Evolutionary conservation across 2,888 invertebrate genomes (phyloP).

Genomic region (Deilephila porcellus): DNA sequence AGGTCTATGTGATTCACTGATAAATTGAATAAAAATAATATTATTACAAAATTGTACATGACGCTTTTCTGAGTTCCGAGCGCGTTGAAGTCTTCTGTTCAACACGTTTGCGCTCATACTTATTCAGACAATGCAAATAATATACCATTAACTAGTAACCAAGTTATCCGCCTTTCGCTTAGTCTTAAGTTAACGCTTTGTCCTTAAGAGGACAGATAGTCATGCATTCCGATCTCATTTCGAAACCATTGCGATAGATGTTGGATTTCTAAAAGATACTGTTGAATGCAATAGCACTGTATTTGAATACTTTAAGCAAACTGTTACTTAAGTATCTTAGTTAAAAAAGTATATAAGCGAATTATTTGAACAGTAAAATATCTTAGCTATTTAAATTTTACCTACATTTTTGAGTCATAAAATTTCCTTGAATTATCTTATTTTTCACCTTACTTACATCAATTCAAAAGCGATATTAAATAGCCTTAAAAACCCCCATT

Average conservation of each 20-base stretch:
- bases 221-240: slow-evolving; percentile 7
- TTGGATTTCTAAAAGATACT: neutral
- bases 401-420: too few species aligned
- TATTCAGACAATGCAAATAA: neutral
- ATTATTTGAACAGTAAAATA: too few species aligned
- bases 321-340: too few species aligned
- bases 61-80: slow-evolving; percentile 14
- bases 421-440: too few species aligned
- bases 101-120: slow-evolving; percentile 2
- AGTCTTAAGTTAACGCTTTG: neutral
- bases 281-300: neutral
- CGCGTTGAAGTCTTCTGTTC: slow-evolving; percentile 66
- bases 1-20: too few species aligned
- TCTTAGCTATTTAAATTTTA: too few species aligned
- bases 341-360: too few species aligned
- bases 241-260: neutral
- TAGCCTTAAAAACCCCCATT: too few species aligned
- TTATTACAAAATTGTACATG: too few species aligned
- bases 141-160: neutral
- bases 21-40: too few species aligned
- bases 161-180: slow-evolving; percentile 24
- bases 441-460: too few species aligned
- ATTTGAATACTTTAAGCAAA: neutral
- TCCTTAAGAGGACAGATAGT: slow-evolving; percentile 10
- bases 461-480: too few species aligned